Percentiles rank a stretch among this genome's conserved stretches.
Conservation (phyloP, 2,113 vertebrate genomes). For the Ailuropoda melanoleuca region DNA sequence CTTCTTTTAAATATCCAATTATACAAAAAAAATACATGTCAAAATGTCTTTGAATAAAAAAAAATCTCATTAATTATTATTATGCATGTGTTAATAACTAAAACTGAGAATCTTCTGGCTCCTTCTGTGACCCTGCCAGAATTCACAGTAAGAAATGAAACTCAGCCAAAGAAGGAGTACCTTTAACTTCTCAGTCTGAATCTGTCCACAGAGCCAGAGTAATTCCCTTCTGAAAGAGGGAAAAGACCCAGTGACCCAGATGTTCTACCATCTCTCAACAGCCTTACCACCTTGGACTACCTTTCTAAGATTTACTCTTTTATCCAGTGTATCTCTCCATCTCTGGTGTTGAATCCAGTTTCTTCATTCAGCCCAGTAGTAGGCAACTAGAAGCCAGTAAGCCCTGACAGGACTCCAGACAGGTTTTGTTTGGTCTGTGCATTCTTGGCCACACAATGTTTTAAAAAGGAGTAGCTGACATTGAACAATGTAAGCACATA, state of each 20-base stretch:
- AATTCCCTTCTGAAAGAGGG: neutral
- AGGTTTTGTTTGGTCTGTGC: neutral
- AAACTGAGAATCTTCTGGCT: neutral
- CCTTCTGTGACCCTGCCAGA: neutral
- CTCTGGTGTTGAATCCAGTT: neutral
- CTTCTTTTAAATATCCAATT: neutral
- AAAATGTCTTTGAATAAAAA: slow-evolving; percentile 20
- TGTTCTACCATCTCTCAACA: neutral
- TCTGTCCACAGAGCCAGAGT: neutral
- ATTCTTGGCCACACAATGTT: neutral
- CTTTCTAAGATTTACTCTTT: neutral
- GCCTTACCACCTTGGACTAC: neutral
- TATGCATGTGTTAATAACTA: neutral
- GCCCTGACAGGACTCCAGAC: neutral
- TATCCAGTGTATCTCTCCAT: neutral
- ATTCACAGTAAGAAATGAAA: neutral
- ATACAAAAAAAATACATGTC: neutral
- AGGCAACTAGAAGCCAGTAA: neutral
- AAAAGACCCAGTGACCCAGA: neutral
- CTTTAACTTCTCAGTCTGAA: neutral
- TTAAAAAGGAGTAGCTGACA: neutral
- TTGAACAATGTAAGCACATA: neutral
- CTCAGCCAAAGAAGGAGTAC: neutral
- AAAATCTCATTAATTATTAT: neutral
- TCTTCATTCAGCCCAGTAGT: neutral